phyloP scores from a whole-genome alignment of 2,888 invertebrate species.

The Phragmatobia fuliginosa region DNA sequence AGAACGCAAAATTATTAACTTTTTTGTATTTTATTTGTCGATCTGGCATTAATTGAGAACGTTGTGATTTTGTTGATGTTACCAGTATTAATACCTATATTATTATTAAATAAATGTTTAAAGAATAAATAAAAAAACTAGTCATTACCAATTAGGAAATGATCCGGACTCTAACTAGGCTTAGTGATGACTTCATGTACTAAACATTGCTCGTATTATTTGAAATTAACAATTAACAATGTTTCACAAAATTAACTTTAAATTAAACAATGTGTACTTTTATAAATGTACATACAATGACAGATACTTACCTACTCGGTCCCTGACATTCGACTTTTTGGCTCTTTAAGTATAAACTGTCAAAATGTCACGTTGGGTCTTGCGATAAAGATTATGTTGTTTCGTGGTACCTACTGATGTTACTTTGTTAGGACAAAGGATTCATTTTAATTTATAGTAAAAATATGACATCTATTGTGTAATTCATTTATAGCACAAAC shows the following conservation, averaged over 20 bases:
- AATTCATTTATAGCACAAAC: too few relatives aligned
- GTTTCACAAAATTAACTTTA: neutral
- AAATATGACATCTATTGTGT: neutral
- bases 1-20: too few relatives aligned
- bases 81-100: too few relatives aligned
- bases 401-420: conserved; percentile 32
- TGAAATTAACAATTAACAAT: neutral
- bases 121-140: neutral
- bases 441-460: conserved; percentile 16
- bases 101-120: neutral
- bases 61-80: too few relatives aligned
- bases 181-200: neutral
- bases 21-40: too few relatives aligned
- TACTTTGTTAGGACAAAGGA: conserved; percentile 40
- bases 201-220: neutral
- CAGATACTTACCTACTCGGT: neutral
- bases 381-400: conserved; percentile 33
- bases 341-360: conserved; percentile 2
- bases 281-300: neutral
- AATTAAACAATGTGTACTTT: neutral
- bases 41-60: too few relatives aligned
- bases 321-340: neutral
- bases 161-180: neutral
- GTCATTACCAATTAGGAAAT: neutral
- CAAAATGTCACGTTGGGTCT: conserved; percentile 1